These are phyloP conservation scores for Peromyscus maniculatus DNA, from an alignment of 2,113 vertebrate genomes.

Conservation along the genomic window DNA sequence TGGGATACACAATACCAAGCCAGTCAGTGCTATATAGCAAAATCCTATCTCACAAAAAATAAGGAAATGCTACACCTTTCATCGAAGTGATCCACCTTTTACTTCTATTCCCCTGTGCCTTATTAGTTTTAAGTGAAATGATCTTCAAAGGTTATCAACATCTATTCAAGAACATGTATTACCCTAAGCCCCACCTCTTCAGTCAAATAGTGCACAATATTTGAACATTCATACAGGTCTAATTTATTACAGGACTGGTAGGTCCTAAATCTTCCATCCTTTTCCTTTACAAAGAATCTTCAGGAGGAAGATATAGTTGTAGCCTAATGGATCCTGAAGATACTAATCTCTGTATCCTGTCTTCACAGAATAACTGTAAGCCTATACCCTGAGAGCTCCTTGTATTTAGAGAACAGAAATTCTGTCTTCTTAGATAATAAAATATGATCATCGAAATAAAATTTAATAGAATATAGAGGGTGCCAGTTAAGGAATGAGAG, in stretches of 20 bases:
- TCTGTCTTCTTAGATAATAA: neutral
- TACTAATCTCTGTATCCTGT: neutral
- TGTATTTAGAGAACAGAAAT: neutral
- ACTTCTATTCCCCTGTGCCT: neutral
- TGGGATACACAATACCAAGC: neutral
- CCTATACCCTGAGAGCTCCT: neutral
- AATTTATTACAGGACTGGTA: neutral
- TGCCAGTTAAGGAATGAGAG: neutral
- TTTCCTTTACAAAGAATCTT: neutral
- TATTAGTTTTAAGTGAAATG: neutral
- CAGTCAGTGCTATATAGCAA: neutral
- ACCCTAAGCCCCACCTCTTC: neutral
- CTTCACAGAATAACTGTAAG: neutral
- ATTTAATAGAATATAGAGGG: neutral
- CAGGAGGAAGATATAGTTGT: neutral
- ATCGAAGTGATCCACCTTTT: neutral
- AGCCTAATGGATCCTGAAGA: neutral
- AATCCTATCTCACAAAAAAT: neutral
- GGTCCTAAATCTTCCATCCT: neutral
- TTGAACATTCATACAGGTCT: neutral
- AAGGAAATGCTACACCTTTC: neutral
- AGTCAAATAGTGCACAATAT: neutral
- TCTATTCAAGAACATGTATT: neutral
- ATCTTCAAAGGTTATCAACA: neutral
- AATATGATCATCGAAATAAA: neutral